A percentile compares a stretch with the other conserved stretches of the same genome.
Conservation (phyloP, 1,140 invertebrate species). For the Drosophila malerkotliana region DNA sequence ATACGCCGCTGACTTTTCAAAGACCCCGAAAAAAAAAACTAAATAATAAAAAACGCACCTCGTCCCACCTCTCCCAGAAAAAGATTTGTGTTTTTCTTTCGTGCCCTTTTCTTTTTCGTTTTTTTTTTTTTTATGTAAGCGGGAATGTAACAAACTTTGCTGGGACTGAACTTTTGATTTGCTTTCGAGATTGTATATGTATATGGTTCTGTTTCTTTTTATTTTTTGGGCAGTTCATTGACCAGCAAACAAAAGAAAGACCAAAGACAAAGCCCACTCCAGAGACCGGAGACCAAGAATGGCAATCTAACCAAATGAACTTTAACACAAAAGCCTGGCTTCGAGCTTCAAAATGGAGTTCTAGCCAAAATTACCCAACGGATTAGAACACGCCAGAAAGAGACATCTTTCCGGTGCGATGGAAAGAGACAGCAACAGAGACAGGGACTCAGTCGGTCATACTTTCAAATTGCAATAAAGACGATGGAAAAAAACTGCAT, state of each 20-base stretch:
- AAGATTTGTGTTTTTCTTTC: constrained; percentile 48
- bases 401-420: not conserved
- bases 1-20: constrained; percentile 66
- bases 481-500: constrained; percentile 31
- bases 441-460: constrained; percentile 65
- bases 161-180: constrained; percentile 72
- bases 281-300: constrained; percentile 18
- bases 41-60: constrained; percentile 6
- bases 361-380: constrained; percentile 46
- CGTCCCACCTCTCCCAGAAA: not conserved
- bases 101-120: constrained; percentile 20
- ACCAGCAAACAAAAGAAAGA: constrained; percentile 69
- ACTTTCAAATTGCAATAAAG: constrained; percentile 77
- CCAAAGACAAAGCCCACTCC: constrained; percentile 28
- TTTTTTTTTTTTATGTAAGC: constrained; percentile 66
- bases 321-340: constrained; percentile 64
- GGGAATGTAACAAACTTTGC: constrained; percentile 71
- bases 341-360: constrained; percentile 35
- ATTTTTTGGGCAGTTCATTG: constrained; percentile 74
- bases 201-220: constrained; percentile 41
- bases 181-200: constrained; percentile 48
- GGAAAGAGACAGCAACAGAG: constrained; percentile 3
- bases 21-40: constrained; percentile 25
- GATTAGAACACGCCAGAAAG: constrained; percentile 4
- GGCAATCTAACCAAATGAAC: constrained; percentile 65